Conservation (phyloP, 2,888 invertebrate genomes). For the Germaria angustata region DNA sequence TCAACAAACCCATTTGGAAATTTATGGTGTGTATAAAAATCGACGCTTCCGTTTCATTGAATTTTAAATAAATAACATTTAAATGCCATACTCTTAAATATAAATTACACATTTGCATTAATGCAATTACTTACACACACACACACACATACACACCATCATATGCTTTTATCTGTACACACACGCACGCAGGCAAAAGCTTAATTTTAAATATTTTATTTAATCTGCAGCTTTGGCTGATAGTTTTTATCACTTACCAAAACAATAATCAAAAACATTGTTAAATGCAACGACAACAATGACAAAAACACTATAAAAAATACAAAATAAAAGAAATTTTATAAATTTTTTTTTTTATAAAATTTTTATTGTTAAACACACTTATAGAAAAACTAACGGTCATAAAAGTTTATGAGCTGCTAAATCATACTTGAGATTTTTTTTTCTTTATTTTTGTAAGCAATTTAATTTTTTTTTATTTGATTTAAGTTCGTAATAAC, state of each 20-base stretch:
- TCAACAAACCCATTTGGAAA: slow-evolving; percentile 76
- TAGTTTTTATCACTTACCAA: slow-evolving; percentile 57
- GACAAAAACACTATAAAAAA: neutral
- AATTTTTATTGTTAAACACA: neutral
- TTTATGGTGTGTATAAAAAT: slow-evolving; percentile 71
- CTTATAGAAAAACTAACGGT: slow-evolving; percentile 48
- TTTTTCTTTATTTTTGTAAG: too few relatives aligned
- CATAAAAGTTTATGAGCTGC: slow-evolving; percentile 65
- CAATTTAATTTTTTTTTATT: neutral
- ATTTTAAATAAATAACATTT: slow-evolving; percentile 64
- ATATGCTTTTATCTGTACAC: too few relatives aligned
- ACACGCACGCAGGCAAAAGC: neutral
- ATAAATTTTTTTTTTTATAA: neutral
- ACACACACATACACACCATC: neutral
- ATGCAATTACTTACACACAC: neutral
- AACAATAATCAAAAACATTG: slow-evolving; percentile 60
- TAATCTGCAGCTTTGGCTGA: slow-evolving; percentile 35
- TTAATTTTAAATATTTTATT: slow-evolving; percentile 47
- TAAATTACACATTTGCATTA: slow-evolving; percentile 31
- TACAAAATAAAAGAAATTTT: neutral
- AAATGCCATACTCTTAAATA: slow-evolving; percentile 57
- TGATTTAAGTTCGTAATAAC: neutral
- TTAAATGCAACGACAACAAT: slow-evolving; percentile 34
- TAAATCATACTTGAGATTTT: slow-evolving; percentile 57
- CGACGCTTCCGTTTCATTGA: slow-evolving; percentile 69